Evolutionary conservation across 1,140 invertebrate genomes (phyloP), one percentile per base, ranked within the genome.

Genomic region (Rhyacophila brunnea): DNA sequence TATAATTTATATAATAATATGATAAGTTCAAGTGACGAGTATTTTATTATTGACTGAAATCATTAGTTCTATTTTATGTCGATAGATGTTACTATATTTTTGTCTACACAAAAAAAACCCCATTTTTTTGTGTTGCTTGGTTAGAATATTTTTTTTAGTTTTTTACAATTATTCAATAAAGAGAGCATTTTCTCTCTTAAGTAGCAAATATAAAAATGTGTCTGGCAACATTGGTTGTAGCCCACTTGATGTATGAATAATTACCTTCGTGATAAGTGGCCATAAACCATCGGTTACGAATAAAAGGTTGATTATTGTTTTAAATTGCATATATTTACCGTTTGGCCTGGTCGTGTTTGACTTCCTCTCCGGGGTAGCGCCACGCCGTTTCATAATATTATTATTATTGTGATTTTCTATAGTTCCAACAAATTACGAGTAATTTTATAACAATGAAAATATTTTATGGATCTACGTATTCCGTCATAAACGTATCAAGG

Each of bases 321-420:
- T 62, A 62, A 62, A 62, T 62, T 62, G 53, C 54, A 62, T 62
- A 62, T 57, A 61, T 61, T 60, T 61, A 61, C 17, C n/a, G 15
- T 38, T 14, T 53, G 40, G 50, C 43, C 43, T 53, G 14, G 45
- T 34, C 17, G 51, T 51, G 40, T 45, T 60, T 60, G 34, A 60
- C 45, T 45, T 40, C 18, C 38, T 40, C 17, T 42, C 17, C 17
- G 4, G n/a, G 17, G 3, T n/a, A n/a, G n/a, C 3, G n/a, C 17
- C 17, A 11, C 40, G 17, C n/a, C 40, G 13, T 42, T 42, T 17
- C 17, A 14, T 42, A 42, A 14, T 42, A 14, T 42, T 42, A 42
- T 42, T 42, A 42, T 42, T 42, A 42, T 42, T 42, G 40, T 42
- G n/a, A 42, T 42, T 14, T 14, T 14, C n/a, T 6, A 42, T 14